These are phyloP conservation scores for Chascanopsetta lugubris DNA, from an alignment of 2,113 vertebrate species.

Conservation along the genomic window DNA sequence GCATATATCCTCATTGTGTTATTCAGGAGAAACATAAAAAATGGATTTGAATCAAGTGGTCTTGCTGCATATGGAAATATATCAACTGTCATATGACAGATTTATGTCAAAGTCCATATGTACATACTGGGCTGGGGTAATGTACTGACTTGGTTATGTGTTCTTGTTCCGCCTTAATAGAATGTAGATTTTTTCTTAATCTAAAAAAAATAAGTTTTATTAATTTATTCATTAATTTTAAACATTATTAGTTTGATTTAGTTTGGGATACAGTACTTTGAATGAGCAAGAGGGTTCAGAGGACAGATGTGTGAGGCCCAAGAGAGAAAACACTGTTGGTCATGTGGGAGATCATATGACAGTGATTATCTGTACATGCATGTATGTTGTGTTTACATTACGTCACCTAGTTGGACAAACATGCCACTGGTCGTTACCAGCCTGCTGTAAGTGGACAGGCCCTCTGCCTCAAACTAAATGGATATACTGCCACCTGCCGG, in stretches of 20 bases:
- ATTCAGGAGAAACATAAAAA: not conserved
- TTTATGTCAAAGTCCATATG: too few species aligned
- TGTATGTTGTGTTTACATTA: not conserved
- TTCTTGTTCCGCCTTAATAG: too few species aligned
- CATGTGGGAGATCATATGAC: not conserved
- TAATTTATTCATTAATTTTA: not conserved
- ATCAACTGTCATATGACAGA: not conserved
- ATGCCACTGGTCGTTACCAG: not conserved
- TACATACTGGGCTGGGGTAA: too few species aligned
- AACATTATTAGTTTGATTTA: not conserved
- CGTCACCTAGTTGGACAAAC: not conserved
- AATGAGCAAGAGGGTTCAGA: too few species aligned
- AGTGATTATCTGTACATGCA: not conserved
- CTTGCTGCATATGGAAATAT: not conserved
- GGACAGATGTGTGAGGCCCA: too few species aligned
- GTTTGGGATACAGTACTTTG: too few species aligned
- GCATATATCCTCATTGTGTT: too few species aligned
- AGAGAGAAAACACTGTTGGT: too few species aligned
- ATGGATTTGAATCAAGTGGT: not conserved
- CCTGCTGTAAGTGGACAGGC: not conserved
- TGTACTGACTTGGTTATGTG: too few species aligned
- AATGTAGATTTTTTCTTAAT: too few species aligned
- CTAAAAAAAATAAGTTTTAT: too few species aligned
- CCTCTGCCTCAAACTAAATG: not conserved
- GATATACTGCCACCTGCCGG: conserved; percentile 44